phyloP scores from a whole-genome alignment of 2,888 invertebrate species.

The Antheraea yamamai region DNA sequence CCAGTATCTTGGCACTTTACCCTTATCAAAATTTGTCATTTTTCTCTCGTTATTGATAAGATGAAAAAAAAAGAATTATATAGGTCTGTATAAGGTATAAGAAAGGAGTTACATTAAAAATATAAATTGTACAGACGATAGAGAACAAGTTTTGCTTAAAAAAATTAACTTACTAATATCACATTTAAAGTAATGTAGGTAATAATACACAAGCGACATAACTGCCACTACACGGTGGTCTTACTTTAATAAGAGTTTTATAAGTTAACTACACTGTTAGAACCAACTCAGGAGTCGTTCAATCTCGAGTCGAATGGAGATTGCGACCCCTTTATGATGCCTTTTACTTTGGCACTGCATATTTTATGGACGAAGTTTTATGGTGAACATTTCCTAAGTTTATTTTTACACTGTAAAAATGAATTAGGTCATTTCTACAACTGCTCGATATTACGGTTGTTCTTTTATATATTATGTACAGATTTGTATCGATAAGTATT shows the following conservation, averaged over 20 bases:
- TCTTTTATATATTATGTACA: not conserved
- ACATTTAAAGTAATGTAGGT: not conserved
- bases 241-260: constrained; percentile 23
- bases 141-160: no score
- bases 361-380: constrained; percentile 14
- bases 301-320: constrained; percentile 15
- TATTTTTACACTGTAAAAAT: constrained; percentile 9
- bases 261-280: constrained; percentile 20
- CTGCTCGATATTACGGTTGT: not conserved
- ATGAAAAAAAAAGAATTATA: no score
- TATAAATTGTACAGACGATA: no score
- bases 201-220: not conserved
- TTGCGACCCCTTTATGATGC: constrained; percentile 15
- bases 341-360: constrained; percentile 16
- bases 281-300: constrained; percentile 21
- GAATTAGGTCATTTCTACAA: not conserved
- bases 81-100: no score
- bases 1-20: no score
- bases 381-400: constrained; percentile 13
- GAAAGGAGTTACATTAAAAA: no score
- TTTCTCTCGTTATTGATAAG: no score
- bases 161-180: not conserved
- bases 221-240: not conserved
- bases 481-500: no score
- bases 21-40: no score